Evolutionary conservation across 2,888 invertebrate species (phyloP).

Genomic region (Leucophenga maculata): DNA sequence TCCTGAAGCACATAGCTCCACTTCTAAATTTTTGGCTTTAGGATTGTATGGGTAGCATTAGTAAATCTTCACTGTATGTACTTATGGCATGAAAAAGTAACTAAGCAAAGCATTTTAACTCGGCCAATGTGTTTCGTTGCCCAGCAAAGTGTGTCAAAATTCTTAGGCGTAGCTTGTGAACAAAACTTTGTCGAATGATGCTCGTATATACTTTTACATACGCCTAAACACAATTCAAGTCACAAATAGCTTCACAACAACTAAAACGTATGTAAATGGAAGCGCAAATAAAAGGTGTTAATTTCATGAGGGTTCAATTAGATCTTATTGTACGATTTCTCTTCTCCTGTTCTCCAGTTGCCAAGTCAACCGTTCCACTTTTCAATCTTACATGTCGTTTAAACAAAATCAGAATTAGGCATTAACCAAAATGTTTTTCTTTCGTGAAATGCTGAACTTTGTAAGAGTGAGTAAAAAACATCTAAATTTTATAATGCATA

Average conservation of each 20-base stretch:
- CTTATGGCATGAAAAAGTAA: neutral
- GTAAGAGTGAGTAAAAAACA: too few relatives aligned
- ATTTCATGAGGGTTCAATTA: slow-evolving; percentile 70
- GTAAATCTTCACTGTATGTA: neutral
- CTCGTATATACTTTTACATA: neutral
- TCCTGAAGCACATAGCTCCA: too few relatives aligned
- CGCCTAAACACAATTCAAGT: neutral
- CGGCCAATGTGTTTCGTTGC: slow-evolving; percentile 29
- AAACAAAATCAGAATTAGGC: neutral
- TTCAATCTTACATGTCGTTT: neutral
- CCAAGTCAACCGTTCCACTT: neutral
- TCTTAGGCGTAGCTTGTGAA: slow-evolving; percentile 32
- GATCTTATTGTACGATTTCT: slow-evolving; percentile 42
- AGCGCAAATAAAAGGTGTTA: slow-evolving; percentile 67
- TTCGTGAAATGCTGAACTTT: neutral
- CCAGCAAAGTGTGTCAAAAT: slow-evolving; percentile 62
- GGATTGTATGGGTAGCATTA: too few relatives aligned
- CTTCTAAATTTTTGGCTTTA: too few relatives aligned
- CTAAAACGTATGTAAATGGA: slow-evolving; percentile 54
- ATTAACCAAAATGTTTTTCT: neutral
- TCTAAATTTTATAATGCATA: too few relatives aligned
- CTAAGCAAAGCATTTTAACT: slow-evolving; percentile 38
- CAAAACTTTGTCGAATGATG: neutral
- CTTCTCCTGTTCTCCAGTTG: neutral
- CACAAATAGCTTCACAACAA: neutral